Evolutionary conservation across 2,797 vertebrate genomes (phyloP).

Genomic region (Chelidonichthys spinosus): DNA sequence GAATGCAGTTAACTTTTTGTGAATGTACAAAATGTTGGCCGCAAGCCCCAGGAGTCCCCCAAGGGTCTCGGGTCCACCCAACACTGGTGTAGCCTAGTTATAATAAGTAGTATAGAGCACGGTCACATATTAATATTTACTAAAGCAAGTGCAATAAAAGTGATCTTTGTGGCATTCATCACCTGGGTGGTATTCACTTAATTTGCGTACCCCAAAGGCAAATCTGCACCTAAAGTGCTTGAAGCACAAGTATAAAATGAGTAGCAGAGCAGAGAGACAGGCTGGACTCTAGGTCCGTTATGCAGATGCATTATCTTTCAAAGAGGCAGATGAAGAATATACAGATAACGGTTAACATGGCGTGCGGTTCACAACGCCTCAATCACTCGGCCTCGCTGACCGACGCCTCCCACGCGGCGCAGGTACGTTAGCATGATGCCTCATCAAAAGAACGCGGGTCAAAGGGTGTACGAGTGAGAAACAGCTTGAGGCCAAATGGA

Average conservation of each 20-base stretch:
- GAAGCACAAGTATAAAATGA: not conserved
- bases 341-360: constrained; percentile 2
- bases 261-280: not conserved
- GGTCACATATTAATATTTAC: not conserved
- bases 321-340: not conserved
- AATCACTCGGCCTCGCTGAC: not conserved
- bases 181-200: not conserved
- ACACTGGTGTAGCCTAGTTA: too few species aligned
- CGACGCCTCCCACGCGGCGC: not conserved
- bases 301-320: not conserved
- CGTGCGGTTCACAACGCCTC: not conserved
- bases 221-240: too few species aligned
- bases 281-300: not conserved
- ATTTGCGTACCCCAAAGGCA: not conserved
- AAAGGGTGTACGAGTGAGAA: not conserved
- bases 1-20: too few species aligned
- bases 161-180: not conserved
- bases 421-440: not conserved
- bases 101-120: too few species aligned
- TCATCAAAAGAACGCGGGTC: not conserved
- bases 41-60: too few species aligned
- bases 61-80: too few species aligned
- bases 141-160: too few species aligned
- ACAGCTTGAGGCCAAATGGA: not conserved
- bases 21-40: too few species aligned